Conservation (phyloP, 2,797 vertebrate genomes). For the Eulemur albifrons region DNA sequence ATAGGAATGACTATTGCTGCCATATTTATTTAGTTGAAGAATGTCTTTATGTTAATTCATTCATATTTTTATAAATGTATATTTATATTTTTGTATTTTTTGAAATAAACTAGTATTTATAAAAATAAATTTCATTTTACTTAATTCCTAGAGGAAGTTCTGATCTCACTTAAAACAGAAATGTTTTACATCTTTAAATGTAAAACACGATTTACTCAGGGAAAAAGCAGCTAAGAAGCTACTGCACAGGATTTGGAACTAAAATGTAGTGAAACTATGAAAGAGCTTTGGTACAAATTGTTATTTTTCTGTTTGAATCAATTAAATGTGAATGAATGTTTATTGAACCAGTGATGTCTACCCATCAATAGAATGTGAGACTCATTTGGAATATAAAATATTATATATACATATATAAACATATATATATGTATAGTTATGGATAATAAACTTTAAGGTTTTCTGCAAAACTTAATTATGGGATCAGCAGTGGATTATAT, state of each 20-base stretch:
- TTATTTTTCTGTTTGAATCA: neutral
- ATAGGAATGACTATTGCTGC: slow-evolving; percentile 79
- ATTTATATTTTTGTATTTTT: slow-evolving; percentile 91
- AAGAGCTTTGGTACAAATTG: neutral
- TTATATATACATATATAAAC: neutral
- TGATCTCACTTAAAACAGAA: slow-evolving; percentile 33
- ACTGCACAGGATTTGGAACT: neutral
- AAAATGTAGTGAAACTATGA: neutral
- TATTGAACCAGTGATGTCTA: slow-evolving; percentile 1
- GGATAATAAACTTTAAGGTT: slow-evolving; percentile 36
- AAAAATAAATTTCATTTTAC: slow-evolving; percentile 76
- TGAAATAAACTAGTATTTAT: slow-evolving; percentile 88
- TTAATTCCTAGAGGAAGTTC: slow-evolving; percentile 50
- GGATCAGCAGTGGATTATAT: neutral
- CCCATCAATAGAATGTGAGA: neutral
- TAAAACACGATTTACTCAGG: slow-evolving; percentile 63
- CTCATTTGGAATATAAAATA: slow-evolving; percentile 21
- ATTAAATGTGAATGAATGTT: neutral
- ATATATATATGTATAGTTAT: slow-evolving; percentile 12
- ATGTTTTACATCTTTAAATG: slow-evolving; percentile 39
- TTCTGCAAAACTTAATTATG: slow-evolving; percentile 18
- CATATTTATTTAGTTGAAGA: slow-evolving; percentile 87
- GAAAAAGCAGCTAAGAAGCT: neutral
- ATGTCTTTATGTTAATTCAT: slow-evolving; percentile 84
- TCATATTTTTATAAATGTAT: slow-evolving; percentile 90